These are phyloP conservation scores for Pocillopora meandrina DNA, from an alignment of 92 coral and sea anemone genomes.

Conservation along the genomic window DNA sequence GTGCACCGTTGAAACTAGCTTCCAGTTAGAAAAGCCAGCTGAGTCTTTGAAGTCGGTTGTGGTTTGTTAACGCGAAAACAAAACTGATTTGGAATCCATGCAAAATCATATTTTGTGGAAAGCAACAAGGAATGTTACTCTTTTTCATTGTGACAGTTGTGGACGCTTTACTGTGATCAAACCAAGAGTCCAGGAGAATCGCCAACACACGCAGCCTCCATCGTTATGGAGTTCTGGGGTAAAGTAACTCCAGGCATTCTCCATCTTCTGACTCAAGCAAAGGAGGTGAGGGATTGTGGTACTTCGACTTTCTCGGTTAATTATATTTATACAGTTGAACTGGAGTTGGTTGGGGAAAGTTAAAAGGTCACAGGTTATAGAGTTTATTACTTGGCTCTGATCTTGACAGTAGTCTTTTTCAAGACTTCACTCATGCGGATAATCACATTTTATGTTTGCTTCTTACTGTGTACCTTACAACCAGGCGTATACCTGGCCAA, in stretches of 20 bases:
- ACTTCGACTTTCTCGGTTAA: neutral
- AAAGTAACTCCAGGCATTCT: constrained; percentile 94
- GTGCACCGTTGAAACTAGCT: no score
- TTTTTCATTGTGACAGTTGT: constrained; percentile 57
- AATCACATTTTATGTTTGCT: no score
- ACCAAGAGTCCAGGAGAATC: constrained; percentile 87
- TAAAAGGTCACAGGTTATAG: no score
- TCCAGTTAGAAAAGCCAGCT: no score
- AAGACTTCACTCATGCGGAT: no score
- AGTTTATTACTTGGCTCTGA: no score
- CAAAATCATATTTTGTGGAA: neutral
- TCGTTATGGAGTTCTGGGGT: constrained; percentile 98
- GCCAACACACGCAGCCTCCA: constrained; percentile 73
- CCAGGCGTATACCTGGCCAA: neutral
- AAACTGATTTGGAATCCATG: no score
- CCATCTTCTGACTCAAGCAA: constrained; percentile 86
- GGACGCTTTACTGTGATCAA: constrained; percentile 97
- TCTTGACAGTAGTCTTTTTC: no score
- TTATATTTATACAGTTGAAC: neutral
- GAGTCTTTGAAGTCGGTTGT: no score
- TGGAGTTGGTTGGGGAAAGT: neutral
- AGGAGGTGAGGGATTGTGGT: constrained; percentile 65
- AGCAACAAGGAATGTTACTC: neutral
- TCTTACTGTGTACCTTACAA: no score
- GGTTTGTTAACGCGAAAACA: no score